A percentile compares a stretch with the other conserved stretches of the same genome.
phyloP scores from a whole-genome alignment of 1,140 invertebrate genomes.

The Monomorium pharaonis region DNA sequence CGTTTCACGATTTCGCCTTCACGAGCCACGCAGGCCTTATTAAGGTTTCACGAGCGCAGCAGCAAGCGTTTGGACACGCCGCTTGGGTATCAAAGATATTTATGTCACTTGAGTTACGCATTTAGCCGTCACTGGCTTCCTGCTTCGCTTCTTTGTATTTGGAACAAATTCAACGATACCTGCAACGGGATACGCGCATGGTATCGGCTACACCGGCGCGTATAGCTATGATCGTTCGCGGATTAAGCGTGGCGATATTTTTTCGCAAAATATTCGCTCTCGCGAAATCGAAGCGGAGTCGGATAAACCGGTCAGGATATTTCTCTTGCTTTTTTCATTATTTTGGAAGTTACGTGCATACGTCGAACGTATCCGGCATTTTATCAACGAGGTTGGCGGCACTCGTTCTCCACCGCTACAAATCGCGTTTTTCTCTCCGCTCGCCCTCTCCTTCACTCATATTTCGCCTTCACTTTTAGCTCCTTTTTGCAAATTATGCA shows the following conservation, averaged over 20 bases:
- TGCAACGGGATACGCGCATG: background rate
- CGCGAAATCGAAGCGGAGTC: slow-evolving; percentile 63
- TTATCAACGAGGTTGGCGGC: slow-evolving; percentile 65
- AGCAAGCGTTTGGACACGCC: background rate
- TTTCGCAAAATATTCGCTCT: slow-evolving; percentile 70
- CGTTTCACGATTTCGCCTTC: background rate
- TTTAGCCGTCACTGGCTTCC: background rate
- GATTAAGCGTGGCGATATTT: slow-evolving; percentile 72
- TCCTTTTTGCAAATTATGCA: slow-evolving; percentile 37
- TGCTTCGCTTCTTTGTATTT: background rate
- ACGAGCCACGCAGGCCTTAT: background rate
- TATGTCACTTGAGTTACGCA: slow-evolving; percentile 28
- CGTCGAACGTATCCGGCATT: slow-evolving; percentile 69
- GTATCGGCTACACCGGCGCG: slow-evolving; percentile 49
- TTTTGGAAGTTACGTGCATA: slow-evolving; percentile 69
- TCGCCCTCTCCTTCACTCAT: background rate
- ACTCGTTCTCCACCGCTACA: slow-evolving; percentile 1
- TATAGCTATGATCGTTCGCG: slow-evolving; percentile 63
- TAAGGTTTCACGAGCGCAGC: background rate
- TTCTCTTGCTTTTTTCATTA: slow-evolving; percentile 72
- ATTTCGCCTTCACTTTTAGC: background rate
- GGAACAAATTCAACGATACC: slow-evolving; percentile 34
- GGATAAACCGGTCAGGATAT: slow-evolving; percentile 70
- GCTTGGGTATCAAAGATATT: slow-evolving; percentile 11
- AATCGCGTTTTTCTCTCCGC: slow-evolving; percentile 14